Base-by-base conservation (phyloP, 2,113 vertebrate species). In the Coptodon rendalli region DNA sequence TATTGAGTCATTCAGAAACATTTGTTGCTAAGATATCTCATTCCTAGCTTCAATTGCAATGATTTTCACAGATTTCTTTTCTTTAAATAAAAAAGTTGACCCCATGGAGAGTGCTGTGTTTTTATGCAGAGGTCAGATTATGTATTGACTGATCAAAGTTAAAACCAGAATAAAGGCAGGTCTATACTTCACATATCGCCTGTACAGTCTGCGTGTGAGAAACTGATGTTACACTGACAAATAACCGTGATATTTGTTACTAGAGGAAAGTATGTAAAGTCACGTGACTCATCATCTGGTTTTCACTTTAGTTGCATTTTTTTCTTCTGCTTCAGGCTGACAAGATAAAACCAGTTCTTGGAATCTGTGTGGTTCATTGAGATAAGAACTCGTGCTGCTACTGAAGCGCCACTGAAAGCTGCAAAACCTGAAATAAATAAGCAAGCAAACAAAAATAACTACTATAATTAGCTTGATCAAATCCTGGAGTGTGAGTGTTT, bases 151-250 rank as follows among this genome's bases (percentile, higher is more conserved):
- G 66, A 6, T 71, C 3, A 2, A 71, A 71, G n/a, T 40, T 71
- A 71, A 71, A 43, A 43, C 22, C 38, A 27, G 68, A 45, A 45
- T 73, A 73, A 73, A 27, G 38, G 2, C 22, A 71, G 66, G 66
- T 71, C 66, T 1, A 71, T 48, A 76, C 24, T 73, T 73, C 13
- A 27, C 22, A 45, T 45, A 73, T 43, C 38, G 6, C 13, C 38
- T 71, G 22, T 43, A 6, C 36, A 40, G n/a, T 71, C n/a, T 7
- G 36, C 11, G 0, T 40, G 34, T 40, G 36, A 40, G 0, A 11
- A 38, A 68, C 63, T 40, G 63, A 68, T 38, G 6, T 2, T 71
- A 43, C 14, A 0, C 63, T 68, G 36, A 68, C 11, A 43, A 29
- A 71, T n/a, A 71, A 48, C 0, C 4, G 0, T 29, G 9, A 29